Evolutionary conservation across 1,140 invertebrate genomes (phyloP), one percentile per base, ranked within the genome.

Genomic region (Zaprionus vittiger): DNA sequence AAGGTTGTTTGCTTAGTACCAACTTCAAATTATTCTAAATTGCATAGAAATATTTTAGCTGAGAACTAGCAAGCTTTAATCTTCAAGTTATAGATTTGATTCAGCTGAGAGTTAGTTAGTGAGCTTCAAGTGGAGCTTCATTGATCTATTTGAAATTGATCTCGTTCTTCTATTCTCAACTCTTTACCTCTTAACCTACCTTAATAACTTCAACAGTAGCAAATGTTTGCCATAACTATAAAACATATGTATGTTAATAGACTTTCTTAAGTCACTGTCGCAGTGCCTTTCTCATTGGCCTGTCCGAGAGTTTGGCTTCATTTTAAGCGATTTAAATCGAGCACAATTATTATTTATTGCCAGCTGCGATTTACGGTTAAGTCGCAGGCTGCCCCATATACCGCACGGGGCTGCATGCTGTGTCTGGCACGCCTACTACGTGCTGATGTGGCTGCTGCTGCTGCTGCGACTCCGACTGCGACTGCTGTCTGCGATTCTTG

Each of bases 321-420:
- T 56, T 63, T 38, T 59, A 63, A 55, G 63, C 70, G 31, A 24
- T 65, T 72, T 65, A 57, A 59, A 26, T 20, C 5, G 20, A 4
- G 26, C n/a, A 12, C 54, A 54, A 38, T 52, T n/a, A 38, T 59
- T 64, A 49, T 72, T 73, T 59, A 66, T 73, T 38, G 54, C 31
- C 14, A 65, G n/a, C 7, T 15, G n/a, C 38, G 22, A 22, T 66
- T 66, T 44, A 44, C 41, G 41, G 41, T 47, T 59, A 65, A 66
- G 61, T 55, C 26, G 15, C 49, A 56, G 26, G 14, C 54, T 66
- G 64, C 17, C 11, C 17, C 52, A 28, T 49, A 22, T 41, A 15
- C 15, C 38, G 38, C 38, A 41, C 15, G 38, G 14, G 38, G 15
- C 38, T 17, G n/a, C 41, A n/a, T 47, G 41, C 41, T 47, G 41